Evolutionary conservation across 2,113 vertebrate genomes (phyloP).

Genomic region (Albula goreensis): DNA sequence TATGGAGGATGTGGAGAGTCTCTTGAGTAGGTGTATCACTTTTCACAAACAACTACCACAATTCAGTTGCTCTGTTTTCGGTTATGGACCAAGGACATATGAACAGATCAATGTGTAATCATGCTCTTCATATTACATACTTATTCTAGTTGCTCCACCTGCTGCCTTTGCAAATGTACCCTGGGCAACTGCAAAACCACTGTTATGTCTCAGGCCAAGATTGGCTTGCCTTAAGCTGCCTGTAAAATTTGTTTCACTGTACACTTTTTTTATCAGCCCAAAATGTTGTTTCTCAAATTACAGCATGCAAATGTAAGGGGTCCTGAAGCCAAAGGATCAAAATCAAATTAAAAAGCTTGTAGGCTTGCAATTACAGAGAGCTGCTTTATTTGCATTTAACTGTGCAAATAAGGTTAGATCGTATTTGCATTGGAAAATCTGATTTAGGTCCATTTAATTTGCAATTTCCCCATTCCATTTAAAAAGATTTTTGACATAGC

Average conservation of each 20-base stretch:
- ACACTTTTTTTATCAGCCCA: slow-evolving; percentile 10
- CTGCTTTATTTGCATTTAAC: background rate
- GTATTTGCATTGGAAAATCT: background rate
- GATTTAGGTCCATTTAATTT: background rate
- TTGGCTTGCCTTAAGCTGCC: background rate
- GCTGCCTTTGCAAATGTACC: background rate
- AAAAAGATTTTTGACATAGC: background rate
- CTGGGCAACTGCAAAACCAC: background rate
- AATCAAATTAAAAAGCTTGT: background rate
- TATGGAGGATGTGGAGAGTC: background rate
- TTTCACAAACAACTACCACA: slow-evolving; percentile 23
- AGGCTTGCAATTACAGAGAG: background rate
- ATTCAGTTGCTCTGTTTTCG: slow-evolving; percentile 17
- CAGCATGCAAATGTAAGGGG: background rate
- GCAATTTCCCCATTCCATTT: background rate
- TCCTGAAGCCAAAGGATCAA: background rate
- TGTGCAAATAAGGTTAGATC: background rate
- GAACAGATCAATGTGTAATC: slow-evolving; percentile 21
- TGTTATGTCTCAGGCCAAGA: background rate
- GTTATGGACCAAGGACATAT: slow-evolving; percentile 15
- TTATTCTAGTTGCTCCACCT: background rate
- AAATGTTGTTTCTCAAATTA: background rate
- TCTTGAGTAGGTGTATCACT: slow-evolving; percentile 17
- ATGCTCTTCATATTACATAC: slow-evolving; percentile 5
- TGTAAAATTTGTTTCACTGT: background rate